A percentile compares a stretch with the other conserved stretches of the same genome.
Conservation (phyloP, 2,888 invertebrate genomes). For the Cephus pygmeus region DNA sequence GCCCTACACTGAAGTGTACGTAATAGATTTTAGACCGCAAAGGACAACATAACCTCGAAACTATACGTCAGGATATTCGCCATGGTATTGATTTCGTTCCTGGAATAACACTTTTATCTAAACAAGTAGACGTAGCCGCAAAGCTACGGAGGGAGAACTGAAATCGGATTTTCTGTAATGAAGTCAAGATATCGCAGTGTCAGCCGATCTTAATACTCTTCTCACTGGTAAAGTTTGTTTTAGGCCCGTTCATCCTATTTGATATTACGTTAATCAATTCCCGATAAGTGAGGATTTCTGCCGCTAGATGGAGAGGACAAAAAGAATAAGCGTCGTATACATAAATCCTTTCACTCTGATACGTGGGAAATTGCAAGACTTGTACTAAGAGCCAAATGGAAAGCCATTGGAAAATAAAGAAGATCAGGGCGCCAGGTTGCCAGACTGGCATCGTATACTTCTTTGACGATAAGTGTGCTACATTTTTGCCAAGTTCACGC, state of each 20-base stretch:
- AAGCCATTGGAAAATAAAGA: not conserved
- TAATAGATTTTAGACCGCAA: not conserved
- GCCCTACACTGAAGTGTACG: not conserved
- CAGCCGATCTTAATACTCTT: not conserved
- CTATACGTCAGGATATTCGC: not conserved
- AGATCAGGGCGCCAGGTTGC: not conserved
- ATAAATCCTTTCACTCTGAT: not conserved
- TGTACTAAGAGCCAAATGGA: not conserved
- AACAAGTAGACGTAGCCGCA: not conserved
- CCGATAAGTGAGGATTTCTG: not conserved
- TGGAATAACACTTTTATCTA: not conserved
- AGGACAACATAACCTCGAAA: not conserved
- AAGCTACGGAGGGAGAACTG: not conserved
- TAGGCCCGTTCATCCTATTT: not conserved
- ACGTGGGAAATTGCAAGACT: not conserved
- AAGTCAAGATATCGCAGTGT: not conserved
- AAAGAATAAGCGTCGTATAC: not conserved
- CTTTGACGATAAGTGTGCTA: not conserved
- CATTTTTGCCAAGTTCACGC: conserved; percentile 8
- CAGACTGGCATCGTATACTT: not conserved
- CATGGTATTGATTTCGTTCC: not conserved
- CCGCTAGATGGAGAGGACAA: not conserved
- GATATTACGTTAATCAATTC: not conserved
- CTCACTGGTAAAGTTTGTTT: not conserved
- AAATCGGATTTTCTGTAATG: not conserved